Conservation (phyloP, 30 jellyfish, hydroid and myxozoan genomes). For the Morbakka virulenta region DNA sequence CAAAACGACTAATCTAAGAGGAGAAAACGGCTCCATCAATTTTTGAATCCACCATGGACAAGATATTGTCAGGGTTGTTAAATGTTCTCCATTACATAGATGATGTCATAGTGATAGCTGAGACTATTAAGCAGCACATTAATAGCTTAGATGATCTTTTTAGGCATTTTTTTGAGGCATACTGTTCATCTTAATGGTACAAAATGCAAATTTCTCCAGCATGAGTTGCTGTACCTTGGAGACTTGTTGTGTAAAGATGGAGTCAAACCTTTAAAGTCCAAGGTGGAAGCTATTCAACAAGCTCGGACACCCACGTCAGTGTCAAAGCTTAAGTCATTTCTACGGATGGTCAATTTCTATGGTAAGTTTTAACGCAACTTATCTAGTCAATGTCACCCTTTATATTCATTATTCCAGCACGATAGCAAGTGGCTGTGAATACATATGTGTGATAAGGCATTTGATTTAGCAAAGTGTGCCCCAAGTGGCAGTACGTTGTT, state of each 20-base stretch:
- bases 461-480: background rate
- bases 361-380: conserved; percentile 30
- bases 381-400: conserved; percentile 26
- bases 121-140: conserved; percentile 21
- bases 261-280: conserved; percentile 6
- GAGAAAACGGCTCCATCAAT: conserved; percentile 30
- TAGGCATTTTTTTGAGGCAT: background rate
- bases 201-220: conserved; percentile 28
- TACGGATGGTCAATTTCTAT: conserved; percentile 50
- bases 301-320: conserved; percentile 43
- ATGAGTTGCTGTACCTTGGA: conserved; percentile 44
- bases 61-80: conserved; percentile 1
- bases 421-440: conserved; percentile 27
- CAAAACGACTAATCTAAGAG: conserved; percentile 32
- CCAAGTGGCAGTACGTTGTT: conserved; percentile 13
- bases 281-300: conserved; percentile 38
- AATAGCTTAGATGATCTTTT: background rate
- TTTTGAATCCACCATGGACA: conserved; percentile 42
- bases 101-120: conserved; percentile 27
- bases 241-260: conserved; percentile 34
- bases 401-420: conserved; percentile 22
- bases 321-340: conserved; percentile 23
- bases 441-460: conserved; percentile 14
- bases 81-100: conserved; percentile 16
- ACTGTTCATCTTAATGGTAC: background rate